These are phyloP conservation scores for Amblyopsis hoosieri DNA, from an alignment of 2,797 vertebrate species.

Conservation along the genomic window DNA sequence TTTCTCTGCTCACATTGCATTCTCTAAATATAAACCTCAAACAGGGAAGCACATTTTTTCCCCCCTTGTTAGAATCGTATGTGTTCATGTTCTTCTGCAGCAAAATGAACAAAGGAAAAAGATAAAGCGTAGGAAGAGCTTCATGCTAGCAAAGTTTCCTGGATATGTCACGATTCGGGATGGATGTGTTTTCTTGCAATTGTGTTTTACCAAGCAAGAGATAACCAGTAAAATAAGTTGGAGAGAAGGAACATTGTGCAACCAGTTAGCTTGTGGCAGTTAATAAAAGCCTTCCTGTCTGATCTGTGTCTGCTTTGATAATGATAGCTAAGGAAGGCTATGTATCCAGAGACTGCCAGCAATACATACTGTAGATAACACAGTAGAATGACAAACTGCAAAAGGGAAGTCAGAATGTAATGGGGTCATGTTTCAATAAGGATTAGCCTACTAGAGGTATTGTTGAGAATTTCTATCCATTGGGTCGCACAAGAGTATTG, in stretches of 20 bases:
- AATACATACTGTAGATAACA: neutral
- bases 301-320: constrained; percentile 30
- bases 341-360: neutral
- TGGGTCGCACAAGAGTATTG: neutral
- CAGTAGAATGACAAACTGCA: neutral
- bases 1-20: constrained; percentile 27
- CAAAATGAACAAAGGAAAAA: constrained; percentile 24
- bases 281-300: constrained; percentile 11
- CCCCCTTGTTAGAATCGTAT: constrained; percentile 9
- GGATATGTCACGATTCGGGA: constrained; percentile 23
- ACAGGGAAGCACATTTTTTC: constrained; percentile 31
- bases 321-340: constrained; percentile 15
- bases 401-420: neutral
- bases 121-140: constrained; percentile 11
- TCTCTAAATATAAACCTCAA: constrained; percentile 17
- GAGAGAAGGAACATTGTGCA: constrained; percentile 12
- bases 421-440: neutral
- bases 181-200: constrained; percentile 25
- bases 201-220: constrained; percentile 22
- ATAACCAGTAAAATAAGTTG: constrained; percentile 1
- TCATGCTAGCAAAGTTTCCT: constrained; percentile 23
- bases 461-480: neutral
- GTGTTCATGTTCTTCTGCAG: constrained; percentile 23
- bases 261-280: constrained; percentile 13
- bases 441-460: neutral